Evolutionary conservation across 2,888 invertebrate species (phyloP), one percentile per base, ranked within the genome.

Genomic region (Sturmia bella): DNA sequence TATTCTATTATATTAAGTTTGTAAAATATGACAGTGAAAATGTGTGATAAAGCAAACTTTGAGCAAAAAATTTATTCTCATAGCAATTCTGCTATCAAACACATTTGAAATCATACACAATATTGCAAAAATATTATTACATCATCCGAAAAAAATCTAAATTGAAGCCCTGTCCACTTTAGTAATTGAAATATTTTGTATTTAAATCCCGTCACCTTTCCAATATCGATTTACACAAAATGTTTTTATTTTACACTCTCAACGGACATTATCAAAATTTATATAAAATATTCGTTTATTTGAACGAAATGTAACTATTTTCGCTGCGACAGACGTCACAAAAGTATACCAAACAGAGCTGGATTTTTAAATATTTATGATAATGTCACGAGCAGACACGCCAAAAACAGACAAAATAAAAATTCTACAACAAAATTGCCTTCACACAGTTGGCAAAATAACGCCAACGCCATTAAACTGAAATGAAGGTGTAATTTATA

Each of bases 331-430:
- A 56, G 50, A 24, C 56, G 56, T 48, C 63, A 54, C 43, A 63
- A 63, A 32, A 48, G 27, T 0, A n/a, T 11, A 7, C 27, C 15
- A 56, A 32, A 59, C n/a, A 11, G n/a, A 57, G 17, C 19, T 57
- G 50, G 50, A 61, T 12, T 63, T 63, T 63, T 21, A 45, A 64
- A 64, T 45, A 64, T 64, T 64, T 74, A 64, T 74, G 56, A 64
- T 48, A 74, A 64, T 64, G 39, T 37, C 64, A 74, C n/a, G 27
- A 50, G 24, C 39, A 52, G 56, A 32, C 7, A 24, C 12, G 54
- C 50, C 21, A 24, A 4, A 1, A 48, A n/a, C 27, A 15, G n/a
- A 54, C 7, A 32, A 27, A 27, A 37, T 50, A 15, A 15, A 69
- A 27, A 39, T 24, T 6, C 43, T 27, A 43, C 61, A 61, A 59